Evolutionary conservation across 2,888 invertebrate genomes (phyloP), one percentile per base, ranked within the genome.

Genomic region (Elegia similella): DNA sequence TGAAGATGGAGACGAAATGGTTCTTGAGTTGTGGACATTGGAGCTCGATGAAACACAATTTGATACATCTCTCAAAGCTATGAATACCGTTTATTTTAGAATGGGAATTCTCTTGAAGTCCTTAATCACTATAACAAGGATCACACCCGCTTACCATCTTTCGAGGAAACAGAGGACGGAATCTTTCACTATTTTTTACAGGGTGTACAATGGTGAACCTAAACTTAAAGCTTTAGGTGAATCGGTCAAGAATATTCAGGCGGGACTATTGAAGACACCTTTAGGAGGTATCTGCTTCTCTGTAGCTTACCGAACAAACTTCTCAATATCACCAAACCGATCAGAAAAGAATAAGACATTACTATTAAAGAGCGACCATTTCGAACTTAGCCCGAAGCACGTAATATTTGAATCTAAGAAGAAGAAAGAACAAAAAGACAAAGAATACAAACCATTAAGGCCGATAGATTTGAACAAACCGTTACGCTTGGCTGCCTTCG

Each of bases 41-140:
- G 93, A 94, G 65, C 87, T 96, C 23, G 88, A 94, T 60, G 93
- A 95, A 15, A 94, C 95, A 60, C 94, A 94, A 70, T 94, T 92
- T 66, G 95, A 95, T 77, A 93, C 94, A 6, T 91, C 93, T 0
- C 82, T 95, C 12, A 94, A 95, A 76, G 94, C 96, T 15, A 95
- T 95, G 72, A 95, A 96, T 69, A 95, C 95, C 0, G 95, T 98
- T 0, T 99, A 99, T 82, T 98, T 97, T 80, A 94, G 98, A 75
- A 97, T 99, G 97, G 96, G 97, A 44, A 95, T 97, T 60, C 92
- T 99, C 66, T 87, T 99, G 13, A 98, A 98, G 79, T 98, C 98
- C 0, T 91, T 98, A 43, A 94, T 98, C 47, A 95, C 97, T 7
- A 95, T 98, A 1, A 97, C 98, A 6, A 94, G 99, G 83, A 96